Conservation (phyloP, 2,888 invertebrate species). For the Eilema griseolum region DNA sequence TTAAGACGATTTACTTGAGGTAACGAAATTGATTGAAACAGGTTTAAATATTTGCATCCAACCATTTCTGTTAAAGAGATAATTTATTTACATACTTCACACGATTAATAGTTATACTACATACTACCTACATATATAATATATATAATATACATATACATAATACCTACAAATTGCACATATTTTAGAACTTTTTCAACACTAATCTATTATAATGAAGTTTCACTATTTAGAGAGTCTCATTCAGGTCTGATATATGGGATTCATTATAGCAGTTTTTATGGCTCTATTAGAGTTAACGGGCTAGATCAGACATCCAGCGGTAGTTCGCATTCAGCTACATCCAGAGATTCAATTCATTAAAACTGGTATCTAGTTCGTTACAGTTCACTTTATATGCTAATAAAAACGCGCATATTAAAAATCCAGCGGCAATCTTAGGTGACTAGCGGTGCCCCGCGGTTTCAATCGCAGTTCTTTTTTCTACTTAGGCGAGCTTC, state of each 20-base stretch:
- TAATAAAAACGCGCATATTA: constrained; percentile 32
- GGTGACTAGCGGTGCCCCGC: neutral
- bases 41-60: too few relatives aligned
- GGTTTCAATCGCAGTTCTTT: neutral
- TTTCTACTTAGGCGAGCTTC: neutral
- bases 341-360: constrained; percentile 7
- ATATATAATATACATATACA: too few relatives aligned
- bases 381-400: constrained; percentile 29
- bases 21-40: too few relatives aligned
- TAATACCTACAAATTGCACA: too few relatives aligned
- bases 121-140: too few relatives aligned
- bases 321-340: constrained; percentile 3
- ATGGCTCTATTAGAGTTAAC: neutral
- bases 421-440: neutral
- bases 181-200: neutral
- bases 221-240: neutral
- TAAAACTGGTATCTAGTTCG: neutral
- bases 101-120: too few relatives aligned
- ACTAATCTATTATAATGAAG: neutral
- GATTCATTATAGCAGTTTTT: constrained; percentile 8
- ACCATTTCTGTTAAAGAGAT: too few relatives aligned
- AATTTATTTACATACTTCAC: too few relatives aligned
- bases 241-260: neutral
- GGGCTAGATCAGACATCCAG: neutral
- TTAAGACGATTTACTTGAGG: too few relatives aligned